These are phyloP conservation scores for Heloderma charlesbogerti DNA, from an alignment of 2,113 vertebrate species.

Conservation along the genomic window DNA sequence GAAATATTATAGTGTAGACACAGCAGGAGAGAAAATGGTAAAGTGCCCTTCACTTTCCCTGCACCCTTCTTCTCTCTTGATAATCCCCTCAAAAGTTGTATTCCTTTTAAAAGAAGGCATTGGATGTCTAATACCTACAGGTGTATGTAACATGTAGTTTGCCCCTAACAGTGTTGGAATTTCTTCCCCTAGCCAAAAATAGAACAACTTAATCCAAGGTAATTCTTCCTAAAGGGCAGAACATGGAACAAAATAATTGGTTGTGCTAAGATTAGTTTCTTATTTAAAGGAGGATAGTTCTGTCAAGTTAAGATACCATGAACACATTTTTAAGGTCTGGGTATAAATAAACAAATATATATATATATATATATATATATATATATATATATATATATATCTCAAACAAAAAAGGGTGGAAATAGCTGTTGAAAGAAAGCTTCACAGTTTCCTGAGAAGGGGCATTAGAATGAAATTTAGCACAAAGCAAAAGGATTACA, in stretches of 20 bases:
- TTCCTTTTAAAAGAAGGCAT: background rate
- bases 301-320: background rate
- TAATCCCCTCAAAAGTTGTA: background rate
- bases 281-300: background rate
- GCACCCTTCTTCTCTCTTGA: background rate
- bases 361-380: no score
- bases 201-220: background rate
- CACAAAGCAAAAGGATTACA: background rate
- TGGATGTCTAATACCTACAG: background rate
- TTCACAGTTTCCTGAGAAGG: background rate
- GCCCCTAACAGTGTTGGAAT: background rate
- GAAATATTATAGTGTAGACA: background rate
- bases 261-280: background rate
- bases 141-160: background rate
- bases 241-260: background rate
- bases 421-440: background rate
- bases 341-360: rapidly evolving
- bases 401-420: background rate
- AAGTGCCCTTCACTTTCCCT: background rate
- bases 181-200: background rate
- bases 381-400: no score
- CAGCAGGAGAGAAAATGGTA: background rate
- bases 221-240: background rate
- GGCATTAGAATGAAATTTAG: background rate
- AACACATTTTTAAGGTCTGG: rapidly evolving